These are phyloP conservation scores for Rissa tridactyla DNA, from an alignment of 2,113 vertebrate genomes.

Conservation along the genomic window DNA sequence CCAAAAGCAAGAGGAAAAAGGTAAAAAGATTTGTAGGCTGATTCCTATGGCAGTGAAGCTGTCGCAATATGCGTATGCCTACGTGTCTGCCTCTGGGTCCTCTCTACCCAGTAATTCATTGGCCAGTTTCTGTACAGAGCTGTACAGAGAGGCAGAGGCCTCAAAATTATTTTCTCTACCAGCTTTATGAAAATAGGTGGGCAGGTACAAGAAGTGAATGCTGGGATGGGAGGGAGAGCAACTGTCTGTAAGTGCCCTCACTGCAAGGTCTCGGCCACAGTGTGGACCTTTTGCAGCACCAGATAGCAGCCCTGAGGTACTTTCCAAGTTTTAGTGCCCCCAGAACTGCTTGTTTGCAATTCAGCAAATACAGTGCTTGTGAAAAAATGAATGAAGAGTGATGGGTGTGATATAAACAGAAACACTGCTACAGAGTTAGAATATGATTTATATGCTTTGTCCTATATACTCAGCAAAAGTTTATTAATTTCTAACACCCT, in stretches of 20 bases:
- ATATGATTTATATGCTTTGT: not conserved
- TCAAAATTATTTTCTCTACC: not conserved
- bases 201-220: not conserved
- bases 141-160: not conserved
- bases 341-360: not conserved
- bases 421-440: not conserved
- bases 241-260: not conserved
- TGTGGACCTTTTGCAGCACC: not conserved
- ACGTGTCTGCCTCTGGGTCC: not conserved
- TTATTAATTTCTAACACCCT: not conserved
- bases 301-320: not conserved
- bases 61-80: fast-evolving
- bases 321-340: not conserved
- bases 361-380: fast-evolving
- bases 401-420: not conserved
- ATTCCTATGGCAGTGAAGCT: not conserved
- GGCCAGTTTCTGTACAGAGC: not conserved
- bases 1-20: not conserved
- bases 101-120: not conserved
- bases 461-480: not conserved
- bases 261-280: fast-evolving
- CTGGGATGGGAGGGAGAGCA: not conserved
- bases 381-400: not conserved
- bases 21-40: not conserved
- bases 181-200: not conserved